These are phyloP conservation scores for Rhipidura dahli DNA, from an alignment of 2,113 vertebrate genomes.

Conservation along the genomic window DNA sequence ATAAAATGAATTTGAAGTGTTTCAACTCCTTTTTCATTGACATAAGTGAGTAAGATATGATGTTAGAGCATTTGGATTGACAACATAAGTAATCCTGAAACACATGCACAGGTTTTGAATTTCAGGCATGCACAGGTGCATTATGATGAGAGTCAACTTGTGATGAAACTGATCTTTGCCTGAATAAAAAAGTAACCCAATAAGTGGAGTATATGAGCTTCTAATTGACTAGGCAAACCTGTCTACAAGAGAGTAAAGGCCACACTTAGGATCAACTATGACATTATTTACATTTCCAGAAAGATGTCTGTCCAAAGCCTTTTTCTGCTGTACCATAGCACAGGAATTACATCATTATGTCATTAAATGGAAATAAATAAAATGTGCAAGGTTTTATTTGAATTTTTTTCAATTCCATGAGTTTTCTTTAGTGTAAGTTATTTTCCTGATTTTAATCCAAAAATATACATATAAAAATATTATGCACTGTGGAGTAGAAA, in stretches of 20 bases:
- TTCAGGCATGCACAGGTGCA: not conserved
- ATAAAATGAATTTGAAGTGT: not conserved
- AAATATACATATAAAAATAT: not conserved
- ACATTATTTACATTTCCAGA: not conserved
- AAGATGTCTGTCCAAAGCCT: not conserved
- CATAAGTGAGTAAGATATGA: not conserved
- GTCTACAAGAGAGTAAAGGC: not conserved
- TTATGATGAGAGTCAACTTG: not conserved
- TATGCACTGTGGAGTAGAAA: not conserved
- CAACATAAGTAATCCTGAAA: not conserved
- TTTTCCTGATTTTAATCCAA: not conserved
- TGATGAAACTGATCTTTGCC: not conserved
- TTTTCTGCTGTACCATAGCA: not conserved
- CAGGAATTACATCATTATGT: not conserved
- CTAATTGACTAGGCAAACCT: not conserved
- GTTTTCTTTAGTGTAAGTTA: not conserved
- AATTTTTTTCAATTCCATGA: not conserved
- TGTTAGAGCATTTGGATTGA: not conserved
- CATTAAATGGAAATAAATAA: not conserved
- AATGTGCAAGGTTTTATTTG: not conserved
- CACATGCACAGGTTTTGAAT: not conserved
- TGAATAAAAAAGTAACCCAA: not conserved
- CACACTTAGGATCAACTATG: not conserved
- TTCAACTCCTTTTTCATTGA: not conserved
- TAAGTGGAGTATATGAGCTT: not conserved